Conservation (phyloP, 2,113 vertebrate genomes). For the Xiphophorus hellerii region DNA sequence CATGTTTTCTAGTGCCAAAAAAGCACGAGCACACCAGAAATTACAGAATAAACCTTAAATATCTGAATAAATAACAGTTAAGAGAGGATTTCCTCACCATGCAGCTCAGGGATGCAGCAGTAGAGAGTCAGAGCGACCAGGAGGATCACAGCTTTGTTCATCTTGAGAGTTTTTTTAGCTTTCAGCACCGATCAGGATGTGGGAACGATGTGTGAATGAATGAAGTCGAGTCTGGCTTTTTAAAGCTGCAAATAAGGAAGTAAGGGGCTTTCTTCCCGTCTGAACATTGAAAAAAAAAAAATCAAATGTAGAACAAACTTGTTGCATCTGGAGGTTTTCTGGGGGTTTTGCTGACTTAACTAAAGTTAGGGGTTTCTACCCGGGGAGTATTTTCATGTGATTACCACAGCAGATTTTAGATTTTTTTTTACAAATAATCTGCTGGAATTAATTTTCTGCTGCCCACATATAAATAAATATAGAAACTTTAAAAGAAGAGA, state of each 20-base stretch:
- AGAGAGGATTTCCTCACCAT: slow-evolving; percentile 18
- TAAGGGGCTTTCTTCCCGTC: not conserved
- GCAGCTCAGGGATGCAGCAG: slow-evolving; percentile 24
- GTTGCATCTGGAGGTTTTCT: not conserved
- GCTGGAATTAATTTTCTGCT: not conserved
- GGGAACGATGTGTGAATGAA: slow-evolving; percentile 18
- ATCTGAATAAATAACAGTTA: not conserved
- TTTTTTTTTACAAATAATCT: not conserved
- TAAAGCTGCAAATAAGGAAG: slow-evolving; percentile 47
- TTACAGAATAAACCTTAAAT: too few species aligned
- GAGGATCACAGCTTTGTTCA: slow-evolving; percentile 19
- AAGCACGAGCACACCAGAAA: not conserved
- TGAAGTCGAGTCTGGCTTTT: slow-evolving; percentile 10
- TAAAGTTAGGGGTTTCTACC: not conserved
- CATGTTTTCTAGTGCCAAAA: not conserved
- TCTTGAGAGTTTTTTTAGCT: slow-evolving; percentile 24
- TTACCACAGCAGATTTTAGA: not conserved
- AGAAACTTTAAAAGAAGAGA: not conserved
- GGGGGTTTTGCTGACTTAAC: slow-evolving; percentile 2
- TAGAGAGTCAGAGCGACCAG: slow-evolving; percentile 37
- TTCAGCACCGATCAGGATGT: slow-evolving; percentile 19
- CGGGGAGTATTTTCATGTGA: not conserved
- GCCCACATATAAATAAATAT: not conserved
- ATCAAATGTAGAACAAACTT: not conserved
- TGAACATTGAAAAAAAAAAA: not conserved